Evolutionary conservation across 2,888 invertebrate species (phyloP), one percentile per base, ranked within the genome.

Genomic region (Dynastes grantii): DNA sequence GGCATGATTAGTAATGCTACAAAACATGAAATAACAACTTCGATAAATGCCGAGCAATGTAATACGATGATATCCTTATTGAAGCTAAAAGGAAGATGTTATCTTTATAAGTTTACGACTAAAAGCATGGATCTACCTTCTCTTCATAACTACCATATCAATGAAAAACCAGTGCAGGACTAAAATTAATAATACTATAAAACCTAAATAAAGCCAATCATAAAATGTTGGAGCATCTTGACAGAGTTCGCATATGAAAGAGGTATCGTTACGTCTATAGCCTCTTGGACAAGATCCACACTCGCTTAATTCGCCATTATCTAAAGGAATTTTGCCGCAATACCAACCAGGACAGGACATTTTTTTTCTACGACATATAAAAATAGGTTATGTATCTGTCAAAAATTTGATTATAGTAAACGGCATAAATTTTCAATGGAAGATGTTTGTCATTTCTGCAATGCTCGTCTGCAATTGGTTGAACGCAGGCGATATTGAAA

Each of bases 151-250:
- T 22, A 95, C 93, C 90, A 93, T 91, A 87, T 98, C 98, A 76
- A 98, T 98, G 85, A 96, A 97, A 87, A 96, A 96, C 93, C 96
- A 96, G 88, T 98, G 97, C 77, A 98, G 90, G 65, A 97, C 94
- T 61, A 98, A 89, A 0, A 97, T 95, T 63, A 98, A 87, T 16
- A 98, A 88, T 0, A 95, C 96, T 96, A 98, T 97, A 86, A 98
- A 99, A 1, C 97, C 96, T 29, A 98, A 92, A 87, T 97, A 97
- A 64, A 98, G 91, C 95, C 97, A 97, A 85, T 98, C 98, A 86
- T 98, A 98, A 58, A 96, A 91, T 13, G 93, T 91, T 0, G 97
- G 95, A 51, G 91, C 90, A 76, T 95, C 94, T 1, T 91, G 90
- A 85, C 98, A 98, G 1, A 92, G 92, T 58, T 94, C 92, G 77